Evolutionary conservation across 2,888 invertebrate species (phyloP).

Genomic region (Buathra laborator): DNA sequence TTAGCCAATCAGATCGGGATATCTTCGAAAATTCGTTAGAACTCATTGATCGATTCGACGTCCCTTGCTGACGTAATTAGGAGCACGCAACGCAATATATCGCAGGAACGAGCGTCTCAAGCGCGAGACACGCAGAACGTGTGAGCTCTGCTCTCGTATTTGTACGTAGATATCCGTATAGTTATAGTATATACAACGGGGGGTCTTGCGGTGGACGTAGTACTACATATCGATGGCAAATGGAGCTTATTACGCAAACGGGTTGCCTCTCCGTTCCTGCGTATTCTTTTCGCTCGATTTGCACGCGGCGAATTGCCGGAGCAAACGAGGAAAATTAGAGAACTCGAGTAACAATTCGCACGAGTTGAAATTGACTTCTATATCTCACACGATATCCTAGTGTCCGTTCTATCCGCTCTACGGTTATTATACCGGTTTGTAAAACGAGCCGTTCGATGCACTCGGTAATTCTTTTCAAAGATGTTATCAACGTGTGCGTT

Average conservation of each 20-base stretch:
- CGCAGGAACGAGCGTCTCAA: background rate
- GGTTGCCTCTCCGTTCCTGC: background rate
- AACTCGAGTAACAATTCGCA: constrained; percentile 30
- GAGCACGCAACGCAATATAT: background rate
- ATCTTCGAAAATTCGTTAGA: constrained; percentile 3
- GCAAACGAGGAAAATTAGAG: constrained; percentile 43
- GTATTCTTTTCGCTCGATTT: background rate
- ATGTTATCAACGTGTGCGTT: background rate
- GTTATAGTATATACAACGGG: no score
- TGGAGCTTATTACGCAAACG: background rate
- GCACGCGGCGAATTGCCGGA: constrained; percentile 19
- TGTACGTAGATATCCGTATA: background rate
- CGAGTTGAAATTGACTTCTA: constrained; percentile 16
- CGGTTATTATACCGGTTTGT: background rate
- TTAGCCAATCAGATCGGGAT: background rate
- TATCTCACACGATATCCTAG: background rate
- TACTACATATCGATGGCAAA: background rate
- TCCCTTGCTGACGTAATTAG: constrained; percentile 13
- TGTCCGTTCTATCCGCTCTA: background rate
- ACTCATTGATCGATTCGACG: background rate
- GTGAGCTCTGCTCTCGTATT: background rate
- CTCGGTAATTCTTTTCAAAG: background rate
- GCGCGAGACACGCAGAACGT: background rate
- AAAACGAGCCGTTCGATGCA: background rate
- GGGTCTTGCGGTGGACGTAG: background rate